phyloP scores from a whole-genome alignment of 2,113 vertebrate species.

The Sylvietta virens region DNA sequence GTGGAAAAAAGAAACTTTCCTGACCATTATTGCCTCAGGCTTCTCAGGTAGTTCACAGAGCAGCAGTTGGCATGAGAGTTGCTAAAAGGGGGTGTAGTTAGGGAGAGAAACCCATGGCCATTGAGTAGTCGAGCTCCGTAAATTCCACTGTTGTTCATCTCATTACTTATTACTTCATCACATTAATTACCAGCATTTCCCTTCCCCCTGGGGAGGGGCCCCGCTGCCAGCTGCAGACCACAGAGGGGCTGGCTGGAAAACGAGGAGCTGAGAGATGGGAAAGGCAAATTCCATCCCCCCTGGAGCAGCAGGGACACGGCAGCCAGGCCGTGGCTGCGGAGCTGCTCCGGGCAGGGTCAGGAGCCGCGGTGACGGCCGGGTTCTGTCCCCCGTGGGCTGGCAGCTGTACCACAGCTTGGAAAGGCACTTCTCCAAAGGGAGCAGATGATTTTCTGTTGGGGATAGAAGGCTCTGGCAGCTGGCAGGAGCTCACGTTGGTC shows the following conservation, averaged over 20 bases:
- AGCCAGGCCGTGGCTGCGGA: not conserved
- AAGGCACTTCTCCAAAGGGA: not conserved
- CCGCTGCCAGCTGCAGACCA: not conserved
- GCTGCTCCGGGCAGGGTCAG: not conserved
- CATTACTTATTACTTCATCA: not conserved
- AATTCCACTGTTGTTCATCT: not conserved
- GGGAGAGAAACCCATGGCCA: not conserved
- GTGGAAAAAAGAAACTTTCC: not conserved
- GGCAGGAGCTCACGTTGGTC: not conserved
- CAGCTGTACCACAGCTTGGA: slow-evolving; percentile 26
- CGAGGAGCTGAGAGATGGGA: not conserved
- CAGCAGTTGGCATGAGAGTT: not conserved
- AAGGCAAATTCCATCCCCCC: not conserved
- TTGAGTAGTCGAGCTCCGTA: not conserved
- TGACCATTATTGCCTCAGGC: not conserved
- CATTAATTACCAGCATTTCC: not conserved
- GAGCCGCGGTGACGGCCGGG: not conserved
- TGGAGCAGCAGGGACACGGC: not conserved
- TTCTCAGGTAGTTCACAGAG: not conserved
- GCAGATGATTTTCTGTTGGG: not conserved
- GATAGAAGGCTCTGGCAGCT: not conserved
- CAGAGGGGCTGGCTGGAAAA: not conserved
- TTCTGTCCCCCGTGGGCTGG: not conserved
- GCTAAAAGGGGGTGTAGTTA: not conserved
- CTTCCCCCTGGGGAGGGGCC: not conserved